Evolutionary conservation across 2,113 vertebrate genomes (phyloP).

Genomic region (Clarias batrachus): DNA sequence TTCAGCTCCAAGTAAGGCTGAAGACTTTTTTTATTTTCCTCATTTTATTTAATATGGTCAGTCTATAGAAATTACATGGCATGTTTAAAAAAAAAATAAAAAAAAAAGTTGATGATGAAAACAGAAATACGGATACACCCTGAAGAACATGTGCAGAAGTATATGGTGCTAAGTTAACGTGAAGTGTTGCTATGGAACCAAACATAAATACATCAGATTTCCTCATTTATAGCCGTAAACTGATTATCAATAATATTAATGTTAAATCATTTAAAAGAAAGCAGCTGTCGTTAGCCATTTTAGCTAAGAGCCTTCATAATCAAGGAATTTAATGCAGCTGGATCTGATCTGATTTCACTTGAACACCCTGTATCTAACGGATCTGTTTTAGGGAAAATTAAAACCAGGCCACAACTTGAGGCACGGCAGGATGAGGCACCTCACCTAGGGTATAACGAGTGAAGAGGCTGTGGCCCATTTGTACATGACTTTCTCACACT

Average conservation of each 20-base stretch:
- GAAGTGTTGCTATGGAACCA: not conserved
- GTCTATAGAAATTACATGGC: not conserved
- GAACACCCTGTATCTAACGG: not conserved
- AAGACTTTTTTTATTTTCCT: not conserved
- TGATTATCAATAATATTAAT: not conserved
- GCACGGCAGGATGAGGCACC: slow-evolving; percentile 54
- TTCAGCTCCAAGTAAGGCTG: not conserved
- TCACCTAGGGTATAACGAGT: slow-evolving; percentile 64
- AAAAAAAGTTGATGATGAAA: not conserved
- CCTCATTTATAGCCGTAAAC: not conserved
- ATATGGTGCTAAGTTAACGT: not conserved
- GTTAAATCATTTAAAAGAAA: not conserved
- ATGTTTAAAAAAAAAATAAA: not conserved
- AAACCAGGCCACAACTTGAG: not conserved
- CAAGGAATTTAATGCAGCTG: not conserved
- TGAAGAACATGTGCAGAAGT: not conserved
- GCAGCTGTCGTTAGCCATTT: not conserved
- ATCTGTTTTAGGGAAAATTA: not conserved
- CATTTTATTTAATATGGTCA: not conserved
- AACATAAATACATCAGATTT: not conserved
- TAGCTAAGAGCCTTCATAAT: not conserved
- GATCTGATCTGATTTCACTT: not conserved
- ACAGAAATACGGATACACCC: not conserved
- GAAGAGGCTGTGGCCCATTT: slow-evolving; percentile 61
- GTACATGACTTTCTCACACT: slow-evolving; percentile 51